Evolutionary conservation across 1,140 invertebrate species (phyloP), one percentile per base, ranked within the genome.

Genomic region (Pogonus chalceus): DNA sequence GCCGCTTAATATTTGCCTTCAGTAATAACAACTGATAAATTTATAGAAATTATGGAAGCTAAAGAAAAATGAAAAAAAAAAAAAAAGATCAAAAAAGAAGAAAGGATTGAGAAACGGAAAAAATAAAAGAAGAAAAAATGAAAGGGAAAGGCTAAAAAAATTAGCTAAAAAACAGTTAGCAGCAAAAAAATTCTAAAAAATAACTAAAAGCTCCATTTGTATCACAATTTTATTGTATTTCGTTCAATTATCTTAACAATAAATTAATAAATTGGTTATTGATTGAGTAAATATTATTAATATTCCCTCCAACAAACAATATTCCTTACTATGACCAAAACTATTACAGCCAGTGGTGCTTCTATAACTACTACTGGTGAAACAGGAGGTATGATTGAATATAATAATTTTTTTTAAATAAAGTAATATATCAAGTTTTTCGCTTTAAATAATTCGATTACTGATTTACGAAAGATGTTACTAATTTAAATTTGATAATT

Each of bases 1-100:
- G 23, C 35, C 2, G 18, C n/a, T 9, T 52, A 59, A 52, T 49
- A 57, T 43, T 51, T 59, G 43, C 58, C 58, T 46, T 57, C 56
- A 20, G 56, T 58, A 35, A 54, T 59, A 48, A 59, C 58, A 24
- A 52, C 58, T 37, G 58, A 59, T 23, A 58, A 55, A 35, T 59
- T 56, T 56, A 55, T 52, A 20, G 55, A 59, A 58, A 24, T 59
- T 18, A 56, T 59, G 55, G 52, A 54, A 23, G 35, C 47, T 20
- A 54, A 53, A 43, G 55, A 54, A 50, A 54, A 49, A 12, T 24
- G 46, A 55, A 58, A 52, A 57, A 51, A 39, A 49, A 9, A 21
- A 49, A 59, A 49, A 54, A 57, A 54, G 18, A 23, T 24, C 23
- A 35, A 39, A 49, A 43, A 48, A 54, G 24, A 56, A n/a, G n/a